Base-by-base conservation (phyloP, 2,113 vertebrate genomes). In the Mus spicilegus region DNA sequence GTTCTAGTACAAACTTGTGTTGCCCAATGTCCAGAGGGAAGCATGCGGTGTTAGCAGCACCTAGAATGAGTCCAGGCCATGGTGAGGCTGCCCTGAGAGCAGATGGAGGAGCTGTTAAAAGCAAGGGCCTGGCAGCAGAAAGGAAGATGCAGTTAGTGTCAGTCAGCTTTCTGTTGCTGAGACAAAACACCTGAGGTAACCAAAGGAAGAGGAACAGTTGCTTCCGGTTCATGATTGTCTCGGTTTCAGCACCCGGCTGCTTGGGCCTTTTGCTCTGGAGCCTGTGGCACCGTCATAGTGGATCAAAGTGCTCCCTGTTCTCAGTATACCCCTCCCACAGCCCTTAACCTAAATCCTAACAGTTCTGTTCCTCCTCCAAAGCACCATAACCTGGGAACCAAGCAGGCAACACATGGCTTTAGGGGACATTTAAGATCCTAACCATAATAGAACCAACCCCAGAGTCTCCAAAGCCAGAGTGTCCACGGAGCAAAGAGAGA, bases 1-100 rank as follows among this genome's bases (percentile, higher is more conserved):
- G 58, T 33, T 77, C 51, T 77, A 24, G 90, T 33, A 75, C 36
- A 97, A 51, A 84, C 78, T 86, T 69, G 13, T 70, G 76, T 36
- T 82, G 72, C 89, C 78, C 26, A 9, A 36, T 95, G 72, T 92
- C 67, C 67, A 87, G 76, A 94, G 81, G 70, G 84, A 94, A 95
- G 72, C 22, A 75, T 0, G 7, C 9, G 19, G 24, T 49, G 4
- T 49, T 84, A 58, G 26, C 22, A 54, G 61, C 76, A 17, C 49
- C 36, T 24, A 1, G 30, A 28, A 3, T 7, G 69, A 11, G n/a
- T 54, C 14, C 76, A 3, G 92, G 89, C 84, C 46, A 22, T 4
- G n/a, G 67, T 5, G 17, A 92, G 72, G 75, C 70, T 61, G 33
- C 39, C 39, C 24, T 13, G 33, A 69, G 49, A 36, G 24, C 81